Percentiles rank a stretch among this genome's conserved stretches.
These are phyloP conservation scores for Steinernema feltiae DNA, from an alignment of 1,140 invertebrate species.

Conservation along the genomic window DNA sequence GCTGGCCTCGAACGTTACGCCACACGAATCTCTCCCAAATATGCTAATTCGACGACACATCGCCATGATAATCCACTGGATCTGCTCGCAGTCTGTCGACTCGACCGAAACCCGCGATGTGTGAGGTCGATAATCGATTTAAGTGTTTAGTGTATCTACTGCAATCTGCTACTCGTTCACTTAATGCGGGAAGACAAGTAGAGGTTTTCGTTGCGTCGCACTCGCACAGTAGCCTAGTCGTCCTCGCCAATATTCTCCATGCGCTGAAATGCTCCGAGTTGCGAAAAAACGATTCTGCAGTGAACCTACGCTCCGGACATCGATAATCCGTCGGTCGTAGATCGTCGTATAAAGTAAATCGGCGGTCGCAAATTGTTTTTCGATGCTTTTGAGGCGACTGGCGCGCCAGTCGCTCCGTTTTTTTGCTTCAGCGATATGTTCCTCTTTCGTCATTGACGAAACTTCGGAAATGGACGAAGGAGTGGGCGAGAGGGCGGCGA, in stretches of 20 bases:
- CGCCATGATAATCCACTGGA: neutral
- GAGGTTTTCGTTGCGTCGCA: neutral
- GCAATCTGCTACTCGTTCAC: neutral
- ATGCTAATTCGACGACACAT: neutral
- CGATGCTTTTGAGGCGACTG: neutral
- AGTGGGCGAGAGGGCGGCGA: neutral
- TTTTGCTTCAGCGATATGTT: neutral
- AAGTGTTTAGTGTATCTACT: too few species aligned
- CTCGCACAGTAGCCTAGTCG: neutral
- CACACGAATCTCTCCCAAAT: neutral
- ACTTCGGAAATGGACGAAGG: neutral
- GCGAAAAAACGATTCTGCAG: neutral
- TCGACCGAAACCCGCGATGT: too few species aligned
- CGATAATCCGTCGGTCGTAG: too few species aligned
- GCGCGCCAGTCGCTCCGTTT: neutral
- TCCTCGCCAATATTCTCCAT: conserved; percentile 5
- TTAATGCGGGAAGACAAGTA: neutral
- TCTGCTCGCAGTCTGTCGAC: neutral
- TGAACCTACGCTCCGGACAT: neutral
- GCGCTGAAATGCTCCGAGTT: neutral
- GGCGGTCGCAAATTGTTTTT: neutral
- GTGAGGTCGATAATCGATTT: too few species aligned
- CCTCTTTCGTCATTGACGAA: neutral
- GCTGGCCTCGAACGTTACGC: neutral
- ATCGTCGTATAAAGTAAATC: neutral